Evolutionary conservation across 2,113 vertebrate species (phyloP).

Genomic region (Meleagris gallopavo): DNA sequence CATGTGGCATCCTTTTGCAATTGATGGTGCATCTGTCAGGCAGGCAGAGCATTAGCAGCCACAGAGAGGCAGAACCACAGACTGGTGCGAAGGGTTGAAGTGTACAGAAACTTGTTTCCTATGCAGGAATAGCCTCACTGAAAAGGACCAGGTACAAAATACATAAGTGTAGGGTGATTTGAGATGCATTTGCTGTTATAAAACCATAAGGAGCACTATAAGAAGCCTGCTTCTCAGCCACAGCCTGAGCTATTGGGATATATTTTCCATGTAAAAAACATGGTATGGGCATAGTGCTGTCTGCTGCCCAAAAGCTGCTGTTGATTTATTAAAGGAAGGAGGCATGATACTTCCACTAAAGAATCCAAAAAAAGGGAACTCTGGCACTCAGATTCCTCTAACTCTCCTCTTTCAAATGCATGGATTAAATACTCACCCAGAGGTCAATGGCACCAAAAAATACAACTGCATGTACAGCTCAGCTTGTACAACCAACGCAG

Average conservation of each 20-base stretch:
- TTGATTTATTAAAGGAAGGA: background rate
- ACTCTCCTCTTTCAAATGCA: background rate
- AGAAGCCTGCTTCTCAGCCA: background rate
- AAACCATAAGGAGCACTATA: background rate
- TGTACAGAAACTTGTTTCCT: background rate
- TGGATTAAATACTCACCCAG: background rate
- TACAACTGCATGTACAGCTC: background rate
- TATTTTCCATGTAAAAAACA: background rate
- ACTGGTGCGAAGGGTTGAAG: background rate
- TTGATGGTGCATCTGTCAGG: too few relatives aligned
- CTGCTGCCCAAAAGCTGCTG: background rate
- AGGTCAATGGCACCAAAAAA: background rate
- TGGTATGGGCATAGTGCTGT: background rate
- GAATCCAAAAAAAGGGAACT: background rate
- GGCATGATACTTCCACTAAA: background rate
- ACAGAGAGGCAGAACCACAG: background rate
- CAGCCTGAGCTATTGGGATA: accelerated
- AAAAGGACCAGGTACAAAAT: background rate
- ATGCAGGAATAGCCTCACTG: background rate
- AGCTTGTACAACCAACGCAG: background rate
- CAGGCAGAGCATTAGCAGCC: background rate
- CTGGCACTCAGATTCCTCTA: background rate
- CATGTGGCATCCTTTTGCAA: background rate
- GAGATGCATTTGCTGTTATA: background rate
- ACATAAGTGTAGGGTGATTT: accelerated